These are phyloP conservation scores for Charadrius vociferus DNA, from an alignment of 2,113 vertebrate species.

Conservation along the genomic window DNA sequence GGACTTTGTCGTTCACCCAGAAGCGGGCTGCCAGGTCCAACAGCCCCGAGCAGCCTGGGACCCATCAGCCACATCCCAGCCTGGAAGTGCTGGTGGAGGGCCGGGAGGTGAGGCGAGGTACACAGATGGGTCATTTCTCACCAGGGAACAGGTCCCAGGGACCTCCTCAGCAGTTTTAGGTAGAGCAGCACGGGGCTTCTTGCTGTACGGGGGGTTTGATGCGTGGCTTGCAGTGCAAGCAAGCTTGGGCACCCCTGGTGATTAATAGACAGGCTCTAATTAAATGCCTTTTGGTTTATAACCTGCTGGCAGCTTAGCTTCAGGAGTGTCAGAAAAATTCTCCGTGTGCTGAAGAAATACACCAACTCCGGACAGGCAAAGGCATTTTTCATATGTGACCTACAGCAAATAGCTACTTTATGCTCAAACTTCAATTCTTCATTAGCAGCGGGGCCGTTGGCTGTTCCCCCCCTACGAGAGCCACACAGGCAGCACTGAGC, in stretches of 20 bases:
- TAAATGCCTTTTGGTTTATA: neutral
- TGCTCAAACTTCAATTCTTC: neutral
- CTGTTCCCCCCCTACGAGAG: neutral
- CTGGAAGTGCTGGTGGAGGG: neutral
- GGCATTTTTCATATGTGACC: neutral
- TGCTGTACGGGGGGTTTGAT: rapidly evolving
- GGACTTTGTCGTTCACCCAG: neutral
- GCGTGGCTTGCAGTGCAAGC: rapidly evolving
- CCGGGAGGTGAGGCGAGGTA: neutral
- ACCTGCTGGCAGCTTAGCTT: neutral
- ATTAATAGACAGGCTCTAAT: neutral
- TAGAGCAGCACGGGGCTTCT: neutral
- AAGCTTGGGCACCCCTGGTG: neutral
- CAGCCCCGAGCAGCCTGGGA: neutral
- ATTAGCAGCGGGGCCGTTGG: rapidly evolving
- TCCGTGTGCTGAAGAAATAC: neutral
- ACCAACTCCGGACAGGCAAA: neutral
- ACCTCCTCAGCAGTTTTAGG: neutral
- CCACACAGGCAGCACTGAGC: neutral
- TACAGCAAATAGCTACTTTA: neutral
- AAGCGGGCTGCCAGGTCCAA: neutral
- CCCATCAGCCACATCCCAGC: neutral
- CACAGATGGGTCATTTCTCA: rapidly evolving
- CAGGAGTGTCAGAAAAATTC: neutral
- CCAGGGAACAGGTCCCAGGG: rapidly evolving